Evolutionary conservation across 2,888 invertebrate genomes (phyloP).

Genomic region (Hyalella azteca): DNA sequence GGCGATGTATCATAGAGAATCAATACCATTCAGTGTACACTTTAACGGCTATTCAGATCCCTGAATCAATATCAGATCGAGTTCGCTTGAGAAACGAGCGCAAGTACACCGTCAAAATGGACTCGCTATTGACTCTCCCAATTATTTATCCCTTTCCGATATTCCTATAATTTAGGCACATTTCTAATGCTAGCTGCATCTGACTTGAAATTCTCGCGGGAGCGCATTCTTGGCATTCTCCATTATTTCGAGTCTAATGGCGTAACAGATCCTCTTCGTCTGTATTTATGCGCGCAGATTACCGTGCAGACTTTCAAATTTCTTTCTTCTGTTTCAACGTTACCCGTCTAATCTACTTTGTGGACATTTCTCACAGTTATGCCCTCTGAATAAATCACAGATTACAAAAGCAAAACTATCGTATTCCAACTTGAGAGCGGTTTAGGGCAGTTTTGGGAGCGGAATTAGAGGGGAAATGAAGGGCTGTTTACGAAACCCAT

Average conservation of each 20-base stretch:
- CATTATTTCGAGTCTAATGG: conserved; percentile 36
- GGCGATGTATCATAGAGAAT: conserved; percentile 31
- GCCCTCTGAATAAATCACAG: conserved; percentile 28
- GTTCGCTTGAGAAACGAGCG: conserved; percentile 25
- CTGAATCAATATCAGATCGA: conserved; percentile 36
- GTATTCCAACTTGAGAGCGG: conserved; percentile 13
- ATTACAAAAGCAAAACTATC: conserved; percentile 36
- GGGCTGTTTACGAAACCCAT: no score
- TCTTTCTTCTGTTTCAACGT: conserved; percentile 35
- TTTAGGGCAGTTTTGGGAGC: neutral
- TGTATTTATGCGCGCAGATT: conserved; percentile 28
- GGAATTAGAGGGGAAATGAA: neutral
- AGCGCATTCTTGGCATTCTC: conserved; percentile 30
- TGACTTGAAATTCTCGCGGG: conserved; percentile 31
- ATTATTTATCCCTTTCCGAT: conserved; percentile 34
- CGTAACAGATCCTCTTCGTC: conserved; percentile 24
- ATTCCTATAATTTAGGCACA: conserved; percentile 36
- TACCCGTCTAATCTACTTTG: conserved; percentile 33
- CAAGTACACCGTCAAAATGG: conserved; percentile 33
- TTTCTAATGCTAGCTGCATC: conserved; percentile 31
- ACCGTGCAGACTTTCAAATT: conserved; percentile 31
- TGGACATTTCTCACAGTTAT: conserved; percentile 30
- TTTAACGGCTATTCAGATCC: conserved; percentile 30
- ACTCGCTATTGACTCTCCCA: conserved; percentile 35
- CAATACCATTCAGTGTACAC: conserved; percentile 36